Conservation (phyloP, 2,888 invertebrate genomes). For the Mesorhabditis spiculigera region DNA sequence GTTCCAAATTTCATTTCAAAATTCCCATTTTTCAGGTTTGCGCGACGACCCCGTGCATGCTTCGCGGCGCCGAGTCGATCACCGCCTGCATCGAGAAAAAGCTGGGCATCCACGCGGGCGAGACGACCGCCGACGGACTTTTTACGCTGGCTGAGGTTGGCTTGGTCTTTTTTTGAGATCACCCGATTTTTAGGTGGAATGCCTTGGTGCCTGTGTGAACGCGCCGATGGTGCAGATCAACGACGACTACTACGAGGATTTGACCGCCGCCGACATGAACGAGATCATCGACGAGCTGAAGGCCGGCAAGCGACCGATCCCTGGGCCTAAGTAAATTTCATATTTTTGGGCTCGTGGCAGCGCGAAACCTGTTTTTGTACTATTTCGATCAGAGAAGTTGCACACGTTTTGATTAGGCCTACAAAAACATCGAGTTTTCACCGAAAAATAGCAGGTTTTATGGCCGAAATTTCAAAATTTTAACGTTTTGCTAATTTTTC, state of each 20-base stretch:
- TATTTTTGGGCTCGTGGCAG: too few species aligned
- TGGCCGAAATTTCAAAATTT: too few species aligned
- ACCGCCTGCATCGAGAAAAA: constrained; percentile 76
- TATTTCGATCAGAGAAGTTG: too few species aligned
- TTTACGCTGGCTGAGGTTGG: constrained; percentile 87
- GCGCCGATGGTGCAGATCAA: constrained; percentile 87
- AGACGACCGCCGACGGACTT: constrained; percentile 76
- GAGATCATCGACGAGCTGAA: constrained; percentile 83
- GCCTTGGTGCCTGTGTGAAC: constrained; percentile 96
- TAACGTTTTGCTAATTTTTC: too few species aligned
- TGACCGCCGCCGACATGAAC: constrained; percentile 80
- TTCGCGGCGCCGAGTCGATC: constrained; percentile 88
- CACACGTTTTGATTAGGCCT: too few species aligned
- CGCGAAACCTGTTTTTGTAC: too few species aligned
- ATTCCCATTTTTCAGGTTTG: constrained; percentile 67
- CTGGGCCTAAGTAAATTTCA: constrained; percentile 70
- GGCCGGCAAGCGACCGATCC: constrained; percentile 57
- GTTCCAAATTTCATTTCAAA: too few species aligned
- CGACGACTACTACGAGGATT: constrained; percentile 77
- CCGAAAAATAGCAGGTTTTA: too few species aligned
- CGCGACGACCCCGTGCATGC: constrained; percentile 97
- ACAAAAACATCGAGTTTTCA: too few species aligned
- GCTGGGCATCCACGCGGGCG: constrained; percentile 72
- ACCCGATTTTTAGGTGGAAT: constrained; percentile 72
- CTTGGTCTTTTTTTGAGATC: too few species aligned